Conservation (phyloP, 2,797 vertebrate species). For the Poecilia gillii region DNA sequence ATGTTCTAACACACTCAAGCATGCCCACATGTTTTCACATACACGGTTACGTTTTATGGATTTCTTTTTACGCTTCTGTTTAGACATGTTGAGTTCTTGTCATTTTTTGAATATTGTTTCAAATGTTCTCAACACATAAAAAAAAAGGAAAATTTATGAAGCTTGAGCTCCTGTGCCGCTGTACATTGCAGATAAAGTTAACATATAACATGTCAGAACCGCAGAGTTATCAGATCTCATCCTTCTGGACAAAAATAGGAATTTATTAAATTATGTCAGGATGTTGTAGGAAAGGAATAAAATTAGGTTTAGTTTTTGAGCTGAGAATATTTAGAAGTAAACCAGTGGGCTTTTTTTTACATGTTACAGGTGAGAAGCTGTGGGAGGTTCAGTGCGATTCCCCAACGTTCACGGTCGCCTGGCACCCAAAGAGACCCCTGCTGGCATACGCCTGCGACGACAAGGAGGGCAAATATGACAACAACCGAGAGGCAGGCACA, state of each 20-base stretch:
- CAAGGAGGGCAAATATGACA: slow-evolving; percentile 98
- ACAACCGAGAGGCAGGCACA: slow-evolving; percentile 93
- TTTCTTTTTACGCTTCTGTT: background rate
- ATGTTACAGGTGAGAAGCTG: slow-evolving; percentile 90
- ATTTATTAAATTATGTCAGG: background rate
- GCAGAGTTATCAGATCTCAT: background rate
- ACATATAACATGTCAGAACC: background rate
- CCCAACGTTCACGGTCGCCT: slow-evolving; percentile 96
- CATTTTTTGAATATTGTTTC: background rate
- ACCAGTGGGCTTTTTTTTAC: background rate
- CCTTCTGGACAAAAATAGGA: background rate
- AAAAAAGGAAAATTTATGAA: background rate
- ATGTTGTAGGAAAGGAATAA: background rate
- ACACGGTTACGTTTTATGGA: background rate
- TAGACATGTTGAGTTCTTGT: background rate
- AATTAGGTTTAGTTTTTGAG: background rate
- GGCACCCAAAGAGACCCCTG: slow-evolving; percentile 95
- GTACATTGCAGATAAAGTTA: background rate
- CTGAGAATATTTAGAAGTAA: background rate
- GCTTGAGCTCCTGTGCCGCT: background rate
- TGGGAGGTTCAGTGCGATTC: slow-evolving; percentile 99
- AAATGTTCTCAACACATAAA: background rate
- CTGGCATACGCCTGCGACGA: slow-evolving; percentile 97
- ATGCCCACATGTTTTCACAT: no score
- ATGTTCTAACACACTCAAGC: no score